A percentile compares a stretch with the other conserved stretches of the same genome.
Evolutionary conservation across 1,140 invertebrate genomes (phyloP).

Genomic region (Plodia interpunctella): DNA sequence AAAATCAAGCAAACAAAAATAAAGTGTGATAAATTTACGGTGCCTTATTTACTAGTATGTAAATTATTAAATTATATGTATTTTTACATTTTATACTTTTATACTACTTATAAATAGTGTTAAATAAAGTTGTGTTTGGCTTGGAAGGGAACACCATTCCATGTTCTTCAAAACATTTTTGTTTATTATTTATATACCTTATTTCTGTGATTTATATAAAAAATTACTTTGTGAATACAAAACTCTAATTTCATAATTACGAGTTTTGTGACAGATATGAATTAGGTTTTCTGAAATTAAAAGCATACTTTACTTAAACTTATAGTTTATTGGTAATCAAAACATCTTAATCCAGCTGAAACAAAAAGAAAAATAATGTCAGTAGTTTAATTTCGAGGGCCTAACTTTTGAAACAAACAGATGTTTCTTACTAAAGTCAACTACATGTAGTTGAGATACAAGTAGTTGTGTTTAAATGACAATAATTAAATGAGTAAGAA

Average conservation of each 20-base stretch:
- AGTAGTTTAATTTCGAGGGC: too few relatives aligned
- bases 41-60: constrained; percentile 15
- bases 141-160: not conserved
- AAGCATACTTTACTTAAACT: constrained; percentile 12
- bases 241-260: too few relatives aligned
- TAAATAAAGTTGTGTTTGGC: constrained; percentile 17
- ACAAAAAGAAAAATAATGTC: constrained; percentile 40
- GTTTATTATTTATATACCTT: too few relatives aligned
- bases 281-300: not conserved
- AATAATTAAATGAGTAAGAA: too few relatives aligned
- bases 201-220: too few relatives aligned
- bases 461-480: too few relatives aligned
- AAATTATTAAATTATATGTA: constrained; percentile 17
- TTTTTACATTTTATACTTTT: constrained; percentile 36
- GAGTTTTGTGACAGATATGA: too few relatives aligned
- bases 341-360: constrained; percentile 66
- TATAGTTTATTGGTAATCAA: constrained; percentile 42
- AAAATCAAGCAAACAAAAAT: constrained; percentile 29
- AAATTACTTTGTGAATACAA: too few relatives aligned
- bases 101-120: constrained; percentile 35
- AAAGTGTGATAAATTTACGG: constrained; percentile 20
- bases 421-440: too few relatives aligned
- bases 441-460: too few relatives aligned
- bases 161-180: too few relatives aligned
- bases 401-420: too few relatives aligned